These are phyloP conservation scores for Globia sparganii DNA, from an alignment of 2,888 invertebrate genomes.

Conservation along the genomic window DNA sequence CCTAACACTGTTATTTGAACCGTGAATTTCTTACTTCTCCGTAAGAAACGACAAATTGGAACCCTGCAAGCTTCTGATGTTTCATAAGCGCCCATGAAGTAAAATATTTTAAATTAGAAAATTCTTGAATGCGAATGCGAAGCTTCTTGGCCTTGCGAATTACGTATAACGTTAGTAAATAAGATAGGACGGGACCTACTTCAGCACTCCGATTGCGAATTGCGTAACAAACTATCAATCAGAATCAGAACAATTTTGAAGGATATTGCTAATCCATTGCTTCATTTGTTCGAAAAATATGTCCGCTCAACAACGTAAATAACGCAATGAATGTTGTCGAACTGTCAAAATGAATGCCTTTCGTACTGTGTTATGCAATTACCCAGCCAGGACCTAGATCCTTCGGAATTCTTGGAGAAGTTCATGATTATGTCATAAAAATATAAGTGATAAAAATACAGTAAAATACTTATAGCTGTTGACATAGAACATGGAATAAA, in stretches of 20 bases:
- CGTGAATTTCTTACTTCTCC: background rate
- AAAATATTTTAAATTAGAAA: background rate
- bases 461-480: conserved; percentile 5
- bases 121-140: background rate
- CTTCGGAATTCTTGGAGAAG: background rate
- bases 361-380: too few species aligned
- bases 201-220: too few species aligned
- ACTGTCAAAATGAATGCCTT: too few species aligned
- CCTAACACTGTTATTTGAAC: background rate
- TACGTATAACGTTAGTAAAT: background rate
- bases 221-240: too few species aligned
- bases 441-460: background rate
- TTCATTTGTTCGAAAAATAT: too few species aligned
- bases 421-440: background rate
- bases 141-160: background rate
- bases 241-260: too few species aligned
- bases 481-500: background rate
- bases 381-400: background rate
- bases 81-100: too few species aligned
- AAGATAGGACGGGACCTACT: background rate
- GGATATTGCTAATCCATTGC: too few species aligned
- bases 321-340: too few species aligned
- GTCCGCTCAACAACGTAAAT: too few species aligned
- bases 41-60: background rate
- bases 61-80: background rate